Evolutionary conservation across 2,888 invertebrate genomes (phyloP), one percentile per base, ranked within the genome.

Genomic region (Stenichneumon culpator): DNA sequence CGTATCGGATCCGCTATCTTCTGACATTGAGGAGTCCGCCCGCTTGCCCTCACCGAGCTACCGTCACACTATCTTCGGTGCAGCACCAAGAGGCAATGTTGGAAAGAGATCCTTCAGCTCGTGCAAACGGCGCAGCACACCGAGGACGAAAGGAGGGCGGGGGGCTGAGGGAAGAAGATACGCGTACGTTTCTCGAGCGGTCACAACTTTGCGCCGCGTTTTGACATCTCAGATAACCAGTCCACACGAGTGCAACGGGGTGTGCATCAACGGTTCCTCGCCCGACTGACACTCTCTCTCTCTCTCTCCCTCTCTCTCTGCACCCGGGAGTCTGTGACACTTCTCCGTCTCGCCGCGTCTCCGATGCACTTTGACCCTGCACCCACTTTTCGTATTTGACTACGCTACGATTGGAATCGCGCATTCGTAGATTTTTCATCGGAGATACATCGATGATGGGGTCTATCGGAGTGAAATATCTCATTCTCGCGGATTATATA

Each of bases 21-120:
- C 77, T 92, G 92, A 92, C 92, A 92, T 91, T 92, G 92, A 92
- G 88, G 89, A 88, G 87, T 84, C 86, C 73, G 73, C 36, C 68
- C 39, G 68, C 36, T 57, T n/a, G 63, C 28, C 83, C 72, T 83
- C 80, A 63, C 54, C 68, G 63, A 52, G 52, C 73, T 14, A 82
- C 39, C 22, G 36, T n/a, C 70, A 4, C 54, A 14, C 60, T 82
- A 68, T 65, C 65, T 68, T 19, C 19, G 67, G 36, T 39, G 39
- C 39, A 44, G 39, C 36, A 11, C 39, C 39, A 44, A 67, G 67
- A 67, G 36, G 39, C 39, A 39, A 19, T 39, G 67, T 39, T 36
- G 39, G 67, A 67, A 67, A 67, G 39, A 67, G 67, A 67, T 67
- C 39, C 39, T 67, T 39, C 67, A 39, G 36, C 39, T 39, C 19